phyloP scores from a whole-genome alignment of 1,140 invertebrate species.

The Eubasilissa regina region DNA sequence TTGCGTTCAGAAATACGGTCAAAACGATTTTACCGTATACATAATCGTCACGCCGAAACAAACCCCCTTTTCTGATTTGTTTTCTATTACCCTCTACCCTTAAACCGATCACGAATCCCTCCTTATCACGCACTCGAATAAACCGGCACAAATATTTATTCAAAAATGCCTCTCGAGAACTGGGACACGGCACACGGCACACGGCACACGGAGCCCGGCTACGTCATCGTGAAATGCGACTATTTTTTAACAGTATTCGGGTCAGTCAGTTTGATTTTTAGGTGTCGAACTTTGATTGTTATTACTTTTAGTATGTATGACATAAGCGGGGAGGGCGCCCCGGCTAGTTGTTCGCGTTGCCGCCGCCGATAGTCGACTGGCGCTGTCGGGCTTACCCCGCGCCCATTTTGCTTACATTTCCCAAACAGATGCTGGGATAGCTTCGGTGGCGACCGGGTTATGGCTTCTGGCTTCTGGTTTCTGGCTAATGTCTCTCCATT shows the following conservation, averaged over 20 bases:
- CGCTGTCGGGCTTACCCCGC: constrained; percentile 34
- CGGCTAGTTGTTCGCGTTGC: constrained; percentile 40
- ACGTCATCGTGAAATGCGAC: too few species aligned
- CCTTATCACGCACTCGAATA: constrained; percentile 9
- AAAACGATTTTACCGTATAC: constrained; percentile 28
- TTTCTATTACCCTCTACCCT: constrained; percentile 25
- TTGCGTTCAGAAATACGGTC: constrained; percentile 32
- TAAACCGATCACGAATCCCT: constrained; percentile 28
- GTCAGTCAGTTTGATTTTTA: neutral
- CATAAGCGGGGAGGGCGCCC: constrained; percentile 13
- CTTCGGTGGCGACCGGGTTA: neutral
- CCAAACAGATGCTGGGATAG: constrained; percentile 34
- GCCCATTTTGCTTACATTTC: constrained; percentile 19
- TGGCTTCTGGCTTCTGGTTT: neutral
- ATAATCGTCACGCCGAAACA: constrained; percentile 39
- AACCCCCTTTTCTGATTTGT: constrained; percentile 25
- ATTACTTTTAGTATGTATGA: constrained; percentile 8
- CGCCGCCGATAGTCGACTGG: constrained; percentile 39
- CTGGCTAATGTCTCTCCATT: constrained; percentile 3
- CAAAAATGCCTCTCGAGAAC: too few species aligned
- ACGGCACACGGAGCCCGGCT: too few species aligned
- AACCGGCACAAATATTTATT: constrained; percentile 15
- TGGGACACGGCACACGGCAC: too few species aligned
- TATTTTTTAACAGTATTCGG: too few species aligned
- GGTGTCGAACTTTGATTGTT: constrained; percentile 12